Base-by-base conservation (phyloP, 2,113 vertebrate genomes). In the Tachysurus fulvidraco region DNA sequence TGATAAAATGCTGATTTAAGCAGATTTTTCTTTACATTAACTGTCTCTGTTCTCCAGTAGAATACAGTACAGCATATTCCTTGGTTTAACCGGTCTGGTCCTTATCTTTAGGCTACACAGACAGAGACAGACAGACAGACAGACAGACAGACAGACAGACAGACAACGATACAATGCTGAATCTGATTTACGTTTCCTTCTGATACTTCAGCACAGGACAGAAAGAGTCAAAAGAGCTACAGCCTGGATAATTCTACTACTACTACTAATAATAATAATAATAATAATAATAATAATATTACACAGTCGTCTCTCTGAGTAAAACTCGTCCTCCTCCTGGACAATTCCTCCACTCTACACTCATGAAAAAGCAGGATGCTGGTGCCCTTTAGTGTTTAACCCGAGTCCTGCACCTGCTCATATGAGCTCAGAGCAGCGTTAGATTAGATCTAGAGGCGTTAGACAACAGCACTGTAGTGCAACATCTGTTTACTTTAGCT, bases 361-460 rank as follows among this genome's bases (percentile, higher is more conserved):
- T 13, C 88, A 87, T 88, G 78, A 88, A 93, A 36, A 89, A 83
- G 91, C 78, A 62, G 71, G 69, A 76, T 77, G 77, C 86, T 80
- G 79, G 74, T 93, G 91, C 94, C 95, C 92, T 91, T 93, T 95
- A 94, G 94, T 93, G 95, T 87, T 67, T 69, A 7, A 50, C 52
- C 13, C 4, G 19, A 25, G 76, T 64, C 67, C 64, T 59, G 46
- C 71, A 84, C 50, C 84, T 76, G 52, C 36, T 85, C 30, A 4
- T 14, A 28, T 74, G 5, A 44, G 17, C 7, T 36, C 28, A 81
- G n/a, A 28, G 23, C 30, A 13, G 46, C 1, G 74, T 41, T 21
- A 30, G 0, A 30, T 54, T 16, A 67, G 8, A 50, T 50, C 46
- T 50, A 50, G 46, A 50, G 16, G 46, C 2, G 36, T 36, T 36